Base-by-base conservation (phyloP, 2,888 invertebrate species). In the Margaritifera margaritifera region DNA sequence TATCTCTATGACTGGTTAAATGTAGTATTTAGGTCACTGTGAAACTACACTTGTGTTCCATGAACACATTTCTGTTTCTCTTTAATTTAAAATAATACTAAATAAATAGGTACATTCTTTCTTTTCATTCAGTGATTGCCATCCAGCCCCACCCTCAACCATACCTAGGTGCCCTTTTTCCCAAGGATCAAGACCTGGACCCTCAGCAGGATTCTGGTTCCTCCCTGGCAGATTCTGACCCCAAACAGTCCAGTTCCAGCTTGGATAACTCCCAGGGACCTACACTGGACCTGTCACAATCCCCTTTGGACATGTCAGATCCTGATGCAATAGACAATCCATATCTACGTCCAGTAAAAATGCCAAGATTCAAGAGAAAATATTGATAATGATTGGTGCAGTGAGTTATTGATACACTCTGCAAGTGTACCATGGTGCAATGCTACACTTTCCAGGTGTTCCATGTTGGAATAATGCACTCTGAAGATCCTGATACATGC, bases 131-230 rank as follows among this genome's bases (percentile, higher is more conserved):
- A 96, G 96, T 98, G 82, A 97, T 98, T 86, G 95, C 96, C 3
- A 94, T 95, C 85, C 95, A 95, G 86, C 94, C 96, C 0, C 92
- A 93, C 76, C 86, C 91, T 1, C 95, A 95, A 8, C 93, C 96
- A 2, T 97, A 97, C 87, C 89, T 96, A 57, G 93, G 94, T 72
- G 96, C 97, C 5, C 91, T 98, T 42, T 90, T 97, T 83, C 97
- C 97, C 0, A 95, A 95, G 80, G 98, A 98, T 91, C 97, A 98
- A 91, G 95, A 98, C 54, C 96, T 97, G 89, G 97, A 97, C 86
- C 84, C 88, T 56, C 96, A 96, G 87, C 95, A 95, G 8, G 68
- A 78, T 19, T 71, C 79, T 15, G 81, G 75, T 24, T 42, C 51
- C 19, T 66, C 42, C 20, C 60, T 20, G 56, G 54, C 8, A 50